Percentiles rank a stretch among this genome's conserved stretches.
Evolutionary conservation across 2,113 vertebrate species (phyloP).

Genomic region (Ovis canadensis): DNA sequence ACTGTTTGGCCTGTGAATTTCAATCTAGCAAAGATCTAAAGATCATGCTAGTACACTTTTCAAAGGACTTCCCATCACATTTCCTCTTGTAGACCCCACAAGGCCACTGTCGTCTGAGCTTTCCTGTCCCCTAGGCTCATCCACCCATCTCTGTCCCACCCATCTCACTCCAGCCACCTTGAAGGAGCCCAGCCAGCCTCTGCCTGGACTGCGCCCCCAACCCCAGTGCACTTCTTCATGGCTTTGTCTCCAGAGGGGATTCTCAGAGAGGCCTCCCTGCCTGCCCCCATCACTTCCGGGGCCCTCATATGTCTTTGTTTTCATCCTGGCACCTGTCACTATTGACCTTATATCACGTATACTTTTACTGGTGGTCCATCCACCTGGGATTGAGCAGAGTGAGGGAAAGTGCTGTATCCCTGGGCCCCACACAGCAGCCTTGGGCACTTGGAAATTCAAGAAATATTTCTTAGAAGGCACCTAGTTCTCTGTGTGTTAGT

Average conservation of each 20-base stretch:
- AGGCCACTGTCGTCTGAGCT: background rate
- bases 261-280: background rate
- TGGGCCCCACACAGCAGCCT: background rate
- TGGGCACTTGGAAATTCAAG: background rate
- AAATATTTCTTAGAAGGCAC: background rate
- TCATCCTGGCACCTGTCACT: background rate
- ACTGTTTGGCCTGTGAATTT: background rate
- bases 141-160: background rate
- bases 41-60: background rate
- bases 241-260: background rate
- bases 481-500: background rate
- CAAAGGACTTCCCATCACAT: background rate
- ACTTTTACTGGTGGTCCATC: background rate
- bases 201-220: accelerated
- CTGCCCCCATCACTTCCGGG: background rate
- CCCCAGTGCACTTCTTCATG: no score
- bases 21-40: background rate
- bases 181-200: background rate
- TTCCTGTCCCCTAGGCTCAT: background rate
- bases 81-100: background rate
- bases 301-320: background rate
- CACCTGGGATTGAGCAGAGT: background rate
- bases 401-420: background rate
- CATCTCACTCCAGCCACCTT: background rate
- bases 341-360: background rate